Percentiles rank a stretch among this genome's conserved stretches.
Conservation (phyloP, 2,113 vertebrate genomes). For the Eurystomus gularis region DNA sequence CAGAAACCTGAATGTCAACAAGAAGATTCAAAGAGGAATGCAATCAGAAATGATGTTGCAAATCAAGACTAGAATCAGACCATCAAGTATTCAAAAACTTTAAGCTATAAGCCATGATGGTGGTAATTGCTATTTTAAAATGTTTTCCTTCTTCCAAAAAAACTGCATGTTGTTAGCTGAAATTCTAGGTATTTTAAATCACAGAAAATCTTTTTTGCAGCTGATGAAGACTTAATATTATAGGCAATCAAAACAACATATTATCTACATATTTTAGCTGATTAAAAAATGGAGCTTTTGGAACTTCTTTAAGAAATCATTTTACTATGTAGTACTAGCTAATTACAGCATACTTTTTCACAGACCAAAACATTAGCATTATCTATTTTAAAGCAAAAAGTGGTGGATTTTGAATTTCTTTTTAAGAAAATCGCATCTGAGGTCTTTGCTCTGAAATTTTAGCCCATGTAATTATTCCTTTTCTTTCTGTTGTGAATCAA, state of each 20-base stretch:
- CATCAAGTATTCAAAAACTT: conserved; percentile 75
- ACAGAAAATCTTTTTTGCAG: conserved; percentile 66
- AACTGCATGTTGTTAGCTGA: conserved; percentile 68
- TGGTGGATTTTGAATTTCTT: not conserved
- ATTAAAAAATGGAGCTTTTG: conserved; percentile 65
- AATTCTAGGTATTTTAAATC: conserved; percentile 75
- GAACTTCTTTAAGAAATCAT: conserved; percentile 42
- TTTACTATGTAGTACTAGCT: conserved; percentile 25
- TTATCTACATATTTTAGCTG: conserved; percentile 78
- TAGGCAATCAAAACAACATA: conserved; percentile 74
- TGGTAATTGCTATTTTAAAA: conserved; percentile 80
- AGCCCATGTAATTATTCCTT: not conserved
- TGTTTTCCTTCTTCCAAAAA: conserved; percentile 74
- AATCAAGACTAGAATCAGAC: conserved; percentile 76
- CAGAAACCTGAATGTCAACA: conserved; percentile 38
- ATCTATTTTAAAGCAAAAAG: conserved; percentile 14
- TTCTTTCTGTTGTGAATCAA: not conserved
- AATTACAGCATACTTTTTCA: conserved; percentile 41
- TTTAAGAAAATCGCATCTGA: not conserved
- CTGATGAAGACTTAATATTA: conserved; percentile 76
- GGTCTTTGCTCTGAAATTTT: not conserved
- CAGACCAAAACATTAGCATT: not conserved
- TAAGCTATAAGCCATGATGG: conserved; percentile 73
- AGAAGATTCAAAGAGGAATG: conserved; percentile 61
- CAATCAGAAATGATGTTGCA: conserved; percentile 75